A percentile compares a stretch with the other conserved stretches of the same genome.
Conservation (phyloP, 1,140 invertebrate species). For the Drosophila insularis region DNA sequence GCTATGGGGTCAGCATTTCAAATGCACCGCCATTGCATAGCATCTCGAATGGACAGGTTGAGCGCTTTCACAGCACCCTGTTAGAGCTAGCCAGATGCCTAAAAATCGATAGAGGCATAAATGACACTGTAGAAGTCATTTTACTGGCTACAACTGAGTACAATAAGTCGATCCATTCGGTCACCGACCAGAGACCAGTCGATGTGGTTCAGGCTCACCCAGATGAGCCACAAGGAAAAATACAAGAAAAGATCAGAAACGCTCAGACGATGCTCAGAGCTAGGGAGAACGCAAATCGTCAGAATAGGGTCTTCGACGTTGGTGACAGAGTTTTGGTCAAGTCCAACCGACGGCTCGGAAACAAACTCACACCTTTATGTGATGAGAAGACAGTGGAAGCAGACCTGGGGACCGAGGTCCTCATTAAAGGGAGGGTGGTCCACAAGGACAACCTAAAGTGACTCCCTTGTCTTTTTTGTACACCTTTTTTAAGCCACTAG, state of each 20-base stretch:
- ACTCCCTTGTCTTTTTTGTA: too few relatives aligned
- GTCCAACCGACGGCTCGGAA: constrained; percentile 8
- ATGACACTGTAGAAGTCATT: too few relatives aligned
- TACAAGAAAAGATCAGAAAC: background rate
- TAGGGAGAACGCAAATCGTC: background rate
- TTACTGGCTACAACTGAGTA: too few relatives aligned
- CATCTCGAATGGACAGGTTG: constrained; percentile 14
- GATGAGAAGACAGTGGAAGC: too few relatives aligned
- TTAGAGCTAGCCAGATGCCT: too few relatives aligned
- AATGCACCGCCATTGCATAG: constrained; percentile 15
- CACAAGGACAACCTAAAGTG: too few relatives aligned
- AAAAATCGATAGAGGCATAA: too few relatives aligned
- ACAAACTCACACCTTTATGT: too few relatives aligned
- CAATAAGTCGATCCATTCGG: constrained; percentile 11
- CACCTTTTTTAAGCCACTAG: too few relatives aligned
- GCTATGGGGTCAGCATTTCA: constrained; percentile 11
- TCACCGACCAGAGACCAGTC: background rate
- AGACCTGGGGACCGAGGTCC: too few relatives aligned
- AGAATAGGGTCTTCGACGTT: constrained; percentile 13
- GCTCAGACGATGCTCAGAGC: background rate
- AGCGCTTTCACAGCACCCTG: constrained; percentile 10
- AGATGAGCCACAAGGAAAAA: constrained; percentile 1
- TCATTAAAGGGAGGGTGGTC: too few relatives aligned
- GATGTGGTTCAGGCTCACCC: background rate
- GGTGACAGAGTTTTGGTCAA: too few relatives aligned